Conservation (phyloP, 1,140 invertebrate genomes). For the Trypoxylus dichotomus region DNA sequence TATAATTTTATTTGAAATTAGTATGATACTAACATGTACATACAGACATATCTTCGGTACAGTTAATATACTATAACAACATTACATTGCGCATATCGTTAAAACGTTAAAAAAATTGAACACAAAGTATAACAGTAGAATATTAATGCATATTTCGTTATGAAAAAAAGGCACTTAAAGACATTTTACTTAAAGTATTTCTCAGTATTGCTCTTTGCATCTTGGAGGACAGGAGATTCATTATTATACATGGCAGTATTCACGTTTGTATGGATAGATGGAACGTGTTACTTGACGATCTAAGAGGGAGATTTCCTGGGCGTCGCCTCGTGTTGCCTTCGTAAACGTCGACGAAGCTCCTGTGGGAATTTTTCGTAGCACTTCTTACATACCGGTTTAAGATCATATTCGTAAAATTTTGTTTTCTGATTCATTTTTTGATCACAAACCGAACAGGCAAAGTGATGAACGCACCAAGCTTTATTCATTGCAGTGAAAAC, state of each 20-base stretch:
- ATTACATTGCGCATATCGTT: not conserved
- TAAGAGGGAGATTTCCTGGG: slow-evolving; percentile 52
- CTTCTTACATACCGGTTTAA: slow-evolving; percentile 97
- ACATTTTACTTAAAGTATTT: not conserved
- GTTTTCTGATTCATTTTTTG: slow-evolving; percentile 97
- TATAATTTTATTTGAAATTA: too few species aligned
- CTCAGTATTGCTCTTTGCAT: not conserved
- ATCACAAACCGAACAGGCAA: slow-evolving; percentile 98
- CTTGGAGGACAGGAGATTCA: not conserved
- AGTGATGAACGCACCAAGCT: slow-evolving; percentile 99
- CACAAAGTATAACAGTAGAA: not conserved
- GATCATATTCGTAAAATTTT: slow-evolving; percentile 98
- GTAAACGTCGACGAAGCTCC: slow-evolving; percentile 86
- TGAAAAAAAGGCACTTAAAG: not conserved
- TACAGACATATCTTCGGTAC: too few species aligned
- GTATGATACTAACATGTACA: too few species aligned
- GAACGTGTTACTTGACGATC: too few species aligned
- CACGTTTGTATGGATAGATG: not conserved
- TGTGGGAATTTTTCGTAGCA: slow-evolving; percentile 97
- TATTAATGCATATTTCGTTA: not conserved
- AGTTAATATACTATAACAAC: too few species aligned
- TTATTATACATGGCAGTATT: not conserved
- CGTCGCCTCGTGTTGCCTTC: slow-evolving; percentile 75
- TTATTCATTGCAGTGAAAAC: slow-evolving; percentile 98
- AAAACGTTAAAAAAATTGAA: not conserved